phyloP scores from a whole-genome alignment of 2,797 vertebrate genomes.

The Brachyalestes nurse region DNA sequence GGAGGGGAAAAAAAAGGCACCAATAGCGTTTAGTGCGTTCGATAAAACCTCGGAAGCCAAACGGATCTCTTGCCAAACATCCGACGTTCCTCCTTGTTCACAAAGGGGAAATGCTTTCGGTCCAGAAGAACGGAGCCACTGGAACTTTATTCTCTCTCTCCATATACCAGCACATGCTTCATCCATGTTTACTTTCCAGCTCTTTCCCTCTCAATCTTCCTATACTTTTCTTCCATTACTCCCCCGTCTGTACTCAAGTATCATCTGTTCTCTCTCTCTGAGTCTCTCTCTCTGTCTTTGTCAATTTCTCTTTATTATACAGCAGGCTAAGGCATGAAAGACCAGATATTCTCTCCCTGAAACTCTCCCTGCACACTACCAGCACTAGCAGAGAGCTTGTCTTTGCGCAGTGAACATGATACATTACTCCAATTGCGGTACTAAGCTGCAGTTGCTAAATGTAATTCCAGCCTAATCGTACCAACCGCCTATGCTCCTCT shows the following conservation, averaged over 20 bases:
- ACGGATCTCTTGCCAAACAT: constrained; percentile 24
- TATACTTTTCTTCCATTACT: not conserved
- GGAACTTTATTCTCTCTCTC: not conserved
- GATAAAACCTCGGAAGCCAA: constrained; percentile 49
- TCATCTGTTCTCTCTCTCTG: not conserved
- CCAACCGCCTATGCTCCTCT: constrained; percentile 8
- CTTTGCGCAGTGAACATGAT: constrained; percentile 47
- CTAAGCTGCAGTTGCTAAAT: constrained; percentile 63
- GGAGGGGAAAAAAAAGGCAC: not conserved
- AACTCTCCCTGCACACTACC: not conserved
- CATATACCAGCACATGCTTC: not conserved
- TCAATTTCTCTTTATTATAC: not conserved
- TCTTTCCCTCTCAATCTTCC: not conserved
- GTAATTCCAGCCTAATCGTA: constrained; percentile 54
- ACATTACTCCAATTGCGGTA: constrained; percentile 52
- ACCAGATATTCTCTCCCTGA: not conserved
- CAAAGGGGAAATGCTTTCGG: not conserved
- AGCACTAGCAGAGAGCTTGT: constrained; percentile 27
- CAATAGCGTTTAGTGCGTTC: constrained; percentile 50
- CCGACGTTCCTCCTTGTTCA: not conserved
- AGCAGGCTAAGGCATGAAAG: not conserved
- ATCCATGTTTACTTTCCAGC: not conserved
- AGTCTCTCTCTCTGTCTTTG: not conserved
- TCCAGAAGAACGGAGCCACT: not conserved
- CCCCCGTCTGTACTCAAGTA: not conserved